Evolutionary conservation across 2,113 vertebrate genomes (phyloP).

Genomic region (Mirounga angustirostris): DNA sequence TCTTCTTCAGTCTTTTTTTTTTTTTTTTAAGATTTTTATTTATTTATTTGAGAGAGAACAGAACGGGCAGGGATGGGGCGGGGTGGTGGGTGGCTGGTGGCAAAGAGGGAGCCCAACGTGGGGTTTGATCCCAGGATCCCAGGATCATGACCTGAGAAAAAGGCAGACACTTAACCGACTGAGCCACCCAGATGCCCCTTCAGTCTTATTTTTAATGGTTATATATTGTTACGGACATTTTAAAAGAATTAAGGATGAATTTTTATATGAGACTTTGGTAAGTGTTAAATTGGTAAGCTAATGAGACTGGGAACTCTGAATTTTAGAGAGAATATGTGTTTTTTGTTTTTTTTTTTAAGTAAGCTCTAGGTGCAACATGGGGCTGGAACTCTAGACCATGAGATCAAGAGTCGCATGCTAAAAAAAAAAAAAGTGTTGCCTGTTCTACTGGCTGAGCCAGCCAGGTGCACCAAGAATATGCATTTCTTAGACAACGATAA

Average conservation of each 20-base stretch:
- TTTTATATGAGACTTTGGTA: conserved; percentile 36
- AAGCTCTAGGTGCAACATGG: neutral
- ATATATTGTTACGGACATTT: neutral
- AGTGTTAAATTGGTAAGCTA: conserved; percentile 44
- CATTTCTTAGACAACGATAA: neutral
- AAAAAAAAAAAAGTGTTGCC: no score
- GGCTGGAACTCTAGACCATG: neutral
- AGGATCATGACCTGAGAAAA: no score
- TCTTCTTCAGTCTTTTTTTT: conserved; percentile 35
- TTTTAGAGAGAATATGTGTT: conserved; percentile 32
- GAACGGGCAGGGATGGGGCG: no score
- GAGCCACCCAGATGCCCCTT: neutral
- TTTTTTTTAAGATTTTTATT: neutral
- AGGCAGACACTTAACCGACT: no score
- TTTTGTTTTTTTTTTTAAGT: neutral
- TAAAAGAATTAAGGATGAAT: neutral
- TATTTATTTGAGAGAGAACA: neutral
- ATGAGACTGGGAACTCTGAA: neutral
- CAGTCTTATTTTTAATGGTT: conserved; percentile 40
- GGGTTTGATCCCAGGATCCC: neutral
- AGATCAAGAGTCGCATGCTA: neutral
- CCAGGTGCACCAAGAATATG: neutral
- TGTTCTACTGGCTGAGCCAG: neutral
- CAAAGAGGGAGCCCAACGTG: neutral
- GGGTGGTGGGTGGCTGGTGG: no score